Conservation (phyloP, 2,797 vertebrate species). For the Choloepus didactylus region DNA sequence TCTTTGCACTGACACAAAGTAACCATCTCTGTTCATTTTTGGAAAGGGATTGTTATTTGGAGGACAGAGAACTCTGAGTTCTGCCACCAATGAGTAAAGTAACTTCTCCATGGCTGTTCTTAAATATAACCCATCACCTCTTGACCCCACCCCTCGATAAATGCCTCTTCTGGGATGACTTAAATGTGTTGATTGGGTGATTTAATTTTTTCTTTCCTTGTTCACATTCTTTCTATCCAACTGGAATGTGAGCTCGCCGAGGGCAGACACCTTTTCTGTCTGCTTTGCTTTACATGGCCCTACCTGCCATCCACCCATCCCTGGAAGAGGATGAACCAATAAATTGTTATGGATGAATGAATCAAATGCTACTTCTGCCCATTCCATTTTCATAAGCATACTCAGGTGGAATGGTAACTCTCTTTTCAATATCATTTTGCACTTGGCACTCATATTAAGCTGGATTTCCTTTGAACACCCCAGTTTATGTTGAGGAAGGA, state of each 20-base stretch:
- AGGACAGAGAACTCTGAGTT: not conserved
- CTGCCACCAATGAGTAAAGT: not conserved
- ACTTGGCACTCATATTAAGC: not conserved
- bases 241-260: not conserved
- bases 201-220: not conserved
- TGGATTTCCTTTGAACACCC: not conserved
- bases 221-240: not conserved
- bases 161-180: not conserved
- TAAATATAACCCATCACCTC: accelerated
- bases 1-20: accelerated
- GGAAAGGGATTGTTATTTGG: accelerated
- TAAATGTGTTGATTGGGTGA: accelerated
- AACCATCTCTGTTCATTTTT: not conserved
- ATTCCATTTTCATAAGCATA: accelerated
- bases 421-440: not conserved
- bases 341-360: accelerated
- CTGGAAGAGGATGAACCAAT: accelerated
- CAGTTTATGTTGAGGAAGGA: not conserved
- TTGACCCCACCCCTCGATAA: accelerated
- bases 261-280: not conserved
- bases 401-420: accelerated
- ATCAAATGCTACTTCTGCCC: accelerated
- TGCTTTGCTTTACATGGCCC: not conserved
- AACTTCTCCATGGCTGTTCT: not conserved
- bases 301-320: accelerated